These are phyloP conservation scores for Narcine bancroftii DNA, from an alignment of 2,113 vertebrate species.

Conservation along the genomic window DNA sequence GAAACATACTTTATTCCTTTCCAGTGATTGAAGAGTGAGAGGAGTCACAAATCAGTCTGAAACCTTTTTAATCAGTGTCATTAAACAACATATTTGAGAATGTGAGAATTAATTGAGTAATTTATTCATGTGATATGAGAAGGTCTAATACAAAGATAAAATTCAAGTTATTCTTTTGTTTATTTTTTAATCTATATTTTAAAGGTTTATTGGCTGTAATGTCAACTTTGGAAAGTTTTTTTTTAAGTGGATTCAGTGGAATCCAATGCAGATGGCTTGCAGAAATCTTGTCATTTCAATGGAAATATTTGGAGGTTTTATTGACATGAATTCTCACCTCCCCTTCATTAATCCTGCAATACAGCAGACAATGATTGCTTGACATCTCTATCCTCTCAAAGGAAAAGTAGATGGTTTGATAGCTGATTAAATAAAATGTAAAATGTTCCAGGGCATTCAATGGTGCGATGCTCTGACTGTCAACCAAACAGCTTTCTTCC, in stretches of 20 bases:
- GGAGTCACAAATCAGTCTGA: neutral
- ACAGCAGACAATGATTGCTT: too few species aligned
- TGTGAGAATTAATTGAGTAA: neutral
- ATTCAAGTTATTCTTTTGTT: neutral
- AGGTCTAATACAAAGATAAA: neutral
- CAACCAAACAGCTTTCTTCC: neutral
- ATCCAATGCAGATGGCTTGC: too few species aligned
- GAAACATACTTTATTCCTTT: neutral
- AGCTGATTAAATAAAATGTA: neutral
- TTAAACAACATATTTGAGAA: neutral
- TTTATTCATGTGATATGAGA: neutral
- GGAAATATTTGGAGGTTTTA: neutral
- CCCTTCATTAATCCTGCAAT: neutral
- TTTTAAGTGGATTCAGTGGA: too few species aligned
- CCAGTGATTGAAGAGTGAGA: neutral
- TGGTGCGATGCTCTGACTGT: neutral
- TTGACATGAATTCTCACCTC: neutral
- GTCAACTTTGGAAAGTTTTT: neutral
- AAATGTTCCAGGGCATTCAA: neutral
- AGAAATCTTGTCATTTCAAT: too few species aligned
- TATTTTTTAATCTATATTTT: neutral
- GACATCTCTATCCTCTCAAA: neutral
- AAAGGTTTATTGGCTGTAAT: neutral
- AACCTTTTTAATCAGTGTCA: neutral
- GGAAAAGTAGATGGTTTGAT: neutral